These are phyloP conservation scores for Merops nubicus DNA, from an alignment of 2,113 vertebrate species.

Conservation along the genomic window DNA sequence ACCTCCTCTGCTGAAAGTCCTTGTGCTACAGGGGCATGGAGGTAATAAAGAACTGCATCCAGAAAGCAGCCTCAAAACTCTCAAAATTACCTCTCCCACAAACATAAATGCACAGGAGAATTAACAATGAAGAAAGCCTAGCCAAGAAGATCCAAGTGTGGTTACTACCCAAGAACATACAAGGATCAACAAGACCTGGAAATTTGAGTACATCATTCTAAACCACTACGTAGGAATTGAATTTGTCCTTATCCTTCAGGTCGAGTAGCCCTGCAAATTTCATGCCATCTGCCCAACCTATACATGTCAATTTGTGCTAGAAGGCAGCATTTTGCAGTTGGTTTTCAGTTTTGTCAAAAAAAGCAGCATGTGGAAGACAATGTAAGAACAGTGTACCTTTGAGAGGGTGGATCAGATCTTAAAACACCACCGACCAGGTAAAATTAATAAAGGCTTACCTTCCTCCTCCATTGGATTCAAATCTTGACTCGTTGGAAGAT, in stretches of 20 bases:
- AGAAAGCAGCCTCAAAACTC: background rate
- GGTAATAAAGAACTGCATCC: background rate
- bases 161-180: background rate
- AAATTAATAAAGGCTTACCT: background rate
- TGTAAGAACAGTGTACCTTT: accelerated
- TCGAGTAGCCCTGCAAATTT: too few relatives aligned
- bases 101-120: background rate
- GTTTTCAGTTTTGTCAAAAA: background rate
- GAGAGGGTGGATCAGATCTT: background rate
- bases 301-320: background rate
- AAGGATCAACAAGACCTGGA: background rate
- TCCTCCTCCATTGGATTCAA: accelerated
- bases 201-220: background rate
- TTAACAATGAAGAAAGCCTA: accelerated
- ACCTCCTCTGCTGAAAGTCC: too few relatives aligned
- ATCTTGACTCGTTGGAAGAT: too few relatives aligned
- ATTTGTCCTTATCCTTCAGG: background rate
- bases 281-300: background rate
- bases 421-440: background rate
- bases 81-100: background rate
- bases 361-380: background rate
- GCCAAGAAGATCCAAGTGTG: background rate
- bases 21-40: background rate
- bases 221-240: background rate
- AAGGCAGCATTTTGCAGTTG: background rate